These are phyloP conservation scores for Excalfactoria chinensis DNA, from an alignment of 2,113 vertebrate species.

Conservation along the genomic window DNA sequence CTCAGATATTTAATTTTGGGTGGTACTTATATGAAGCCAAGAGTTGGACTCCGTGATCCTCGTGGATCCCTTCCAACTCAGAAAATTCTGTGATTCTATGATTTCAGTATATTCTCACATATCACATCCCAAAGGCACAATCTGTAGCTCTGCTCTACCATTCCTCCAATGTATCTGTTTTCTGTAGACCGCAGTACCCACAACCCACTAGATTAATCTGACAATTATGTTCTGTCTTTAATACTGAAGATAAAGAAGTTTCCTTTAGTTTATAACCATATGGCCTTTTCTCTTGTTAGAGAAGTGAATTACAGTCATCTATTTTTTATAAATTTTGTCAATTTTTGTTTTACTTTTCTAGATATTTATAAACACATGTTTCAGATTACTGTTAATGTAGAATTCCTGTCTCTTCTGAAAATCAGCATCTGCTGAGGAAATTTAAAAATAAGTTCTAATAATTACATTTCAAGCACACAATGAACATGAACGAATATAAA, in stretches of 20 bases:
- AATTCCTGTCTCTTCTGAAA: neutral
- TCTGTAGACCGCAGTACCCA: neutral
- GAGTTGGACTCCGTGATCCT: neutral
- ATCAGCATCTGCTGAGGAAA: neutral
- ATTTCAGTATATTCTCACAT: neutral
- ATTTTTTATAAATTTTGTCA: neutral
- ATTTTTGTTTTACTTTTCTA: neutral
- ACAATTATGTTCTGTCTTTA: neutral
- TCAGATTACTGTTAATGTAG: neutral
- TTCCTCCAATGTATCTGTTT: neutral
- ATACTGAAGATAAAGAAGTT: neutral
- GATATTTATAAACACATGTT: neutral
- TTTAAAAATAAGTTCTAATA: neutral
- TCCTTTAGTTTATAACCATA: neutral
- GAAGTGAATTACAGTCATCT: neutral
- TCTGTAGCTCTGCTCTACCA: neutral
- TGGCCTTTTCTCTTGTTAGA: neutral
- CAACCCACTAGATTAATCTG: neutral
- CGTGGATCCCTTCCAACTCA: neutral
- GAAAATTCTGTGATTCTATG: neutral
- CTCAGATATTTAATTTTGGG: neutral
- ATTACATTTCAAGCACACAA: neutral
- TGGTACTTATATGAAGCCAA: neutral
- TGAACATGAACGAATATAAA: neutral
- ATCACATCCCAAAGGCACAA: neutral